These are phyloP conservation scores for Athalia cordata DNA, from an alignment of 2,888 invertebrate species.

Conservation along the genomic window DNA sequence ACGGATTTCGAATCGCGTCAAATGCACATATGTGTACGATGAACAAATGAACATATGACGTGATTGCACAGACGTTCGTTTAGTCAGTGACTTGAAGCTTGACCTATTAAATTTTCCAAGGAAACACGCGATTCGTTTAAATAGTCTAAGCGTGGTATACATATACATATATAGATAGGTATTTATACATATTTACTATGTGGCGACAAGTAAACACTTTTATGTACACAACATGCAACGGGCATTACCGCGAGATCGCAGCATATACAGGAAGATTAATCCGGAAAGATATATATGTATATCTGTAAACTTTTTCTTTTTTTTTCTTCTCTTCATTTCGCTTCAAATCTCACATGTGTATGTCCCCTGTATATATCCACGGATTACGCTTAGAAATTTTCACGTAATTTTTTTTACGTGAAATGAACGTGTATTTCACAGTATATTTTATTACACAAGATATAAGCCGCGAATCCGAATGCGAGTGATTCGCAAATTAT, in stretches of 20 bases:
- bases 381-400: too few species aligned
- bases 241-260: not conserved
- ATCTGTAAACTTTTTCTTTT: not conserved
- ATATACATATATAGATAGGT: not conserved
- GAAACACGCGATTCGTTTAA: not conserved
- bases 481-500: too few species aligned
- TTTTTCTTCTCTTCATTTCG: not conserved
- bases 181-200: not conserved
- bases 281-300: not conserved
- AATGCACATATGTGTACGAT: too few species aligned
- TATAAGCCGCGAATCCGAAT: too few species aligned
- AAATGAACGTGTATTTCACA: too few species aligned
- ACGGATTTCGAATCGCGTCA: too few species aligned
- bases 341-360: too few species aligned
- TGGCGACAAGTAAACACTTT: not conserved
- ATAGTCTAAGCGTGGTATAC: not conserved
- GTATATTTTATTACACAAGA: too few species aligned
- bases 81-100: not conserved
- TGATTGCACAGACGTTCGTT: too few species aligned
- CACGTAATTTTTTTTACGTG: too few species aligned
- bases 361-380: too few species aligned
- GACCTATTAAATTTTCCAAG: constrained; percentile 1
- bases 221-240: not conserved
- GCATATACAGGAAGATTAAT: not conserved
- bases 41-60: too few species aligned